Evolutionary conservation across 2,797 vertebrate genomes (phyloP).

Genomic region (Scolopax bukidnonensis): DNA sequence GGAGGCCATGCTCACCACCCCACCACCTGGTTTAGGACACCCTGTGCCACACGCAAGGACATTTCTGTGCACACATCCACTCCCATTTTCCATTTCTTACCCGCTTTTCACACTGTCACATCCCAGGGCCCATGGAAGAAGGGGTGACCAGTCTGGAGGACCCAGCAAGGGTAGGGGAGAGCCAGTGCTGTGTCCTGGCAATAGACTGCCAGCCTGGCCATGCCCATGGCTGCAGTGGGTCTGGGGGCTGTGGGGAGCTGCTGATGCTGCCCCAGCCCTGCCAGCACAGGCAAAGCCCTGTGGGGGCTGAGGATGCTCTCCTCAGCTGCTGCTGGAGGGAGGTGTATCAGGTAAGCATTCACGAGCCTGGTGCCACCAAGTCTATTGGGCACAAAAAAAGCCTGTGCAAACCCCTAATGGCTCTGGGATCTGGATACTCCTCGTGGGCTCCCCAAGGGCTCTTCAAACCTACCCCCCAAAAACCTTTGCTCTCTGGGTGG

Average conservation of each 20-base stretch:
- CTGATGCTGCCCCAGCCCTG: not conserved
- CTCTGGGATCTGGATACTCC: not conserved
- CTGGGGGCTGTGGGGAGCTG: not conserved
- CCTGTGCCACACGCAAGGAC: not conserved
- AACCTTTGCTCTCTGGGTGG: not conserved
- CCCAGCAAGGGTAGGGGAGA: not conserved
- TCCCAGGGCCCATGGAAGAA: not conserved
- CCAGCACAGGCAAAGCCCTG: not conserved
- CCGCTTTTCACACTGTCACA: not conserved
- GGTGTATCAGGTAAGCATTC: not conserved
- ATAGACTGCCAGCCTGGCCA: rapidly evolving
- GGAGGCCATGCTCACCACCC: not conserved
- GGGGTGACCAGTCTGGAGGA: not conserved
- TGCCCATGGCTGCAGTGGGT: rapidly evolving
- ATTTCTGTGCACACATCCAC: not conserved
- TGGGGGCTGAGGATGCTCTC: not conserved
- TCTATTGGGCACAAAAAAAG: rapidly evolving
- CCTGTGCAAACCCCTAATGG: not conserved
- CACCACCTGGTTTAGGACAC: not conserved
- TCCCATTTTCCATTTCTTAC: not conserved
- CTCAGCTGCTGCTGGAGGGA: not conserved
- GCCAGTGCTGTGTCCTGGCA: not conserved
- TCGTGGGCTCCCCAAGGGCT: rapidly evolving
- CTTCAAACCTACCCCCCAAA: not conserved
- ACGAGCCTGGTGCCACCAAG: rapidly evolving